A percentile compares a stretch with the other conserved stretches of the same genome.
These are phyloP conservation scores for Strix uralensis DNA, from an alignment of 2,113 vertebrate genomes.

Conservation along the genomic window DNA sequence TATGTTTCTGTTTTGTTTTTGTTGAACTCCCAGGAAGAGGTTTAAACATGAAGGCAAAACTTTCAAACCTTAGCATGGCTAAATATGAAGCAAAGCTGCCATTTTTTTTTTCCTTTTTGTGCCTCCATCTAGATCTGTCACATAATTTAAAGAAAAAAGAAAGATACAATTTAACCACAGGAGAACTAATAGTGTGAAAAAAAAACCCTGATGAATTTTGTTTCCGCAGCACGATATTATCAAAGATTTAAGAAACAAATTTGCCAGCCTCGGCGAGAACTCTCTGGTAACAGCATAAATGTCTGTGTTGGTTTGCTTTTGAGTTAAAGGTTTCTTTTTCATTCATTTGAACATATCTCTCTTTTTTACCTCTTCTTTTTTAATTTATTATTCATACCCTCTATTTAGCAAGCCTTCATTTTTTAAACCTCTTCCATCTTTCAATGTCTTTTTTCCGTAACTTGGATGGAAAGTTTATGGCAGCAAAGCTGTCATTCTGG, in stretches of 20 bases:
- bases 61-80: conserved; percentile 73
- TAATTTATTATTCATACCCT: conserved; percentile 73
- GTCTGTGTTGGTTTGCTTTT: conserved; percentile 81
- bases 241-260: conserved; percentile 85
- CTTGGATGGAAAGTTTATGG: conserved; percentile 81
- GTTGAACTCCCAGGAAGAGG: conserved; percentile 76
- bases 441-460: conserved; percentile 73
- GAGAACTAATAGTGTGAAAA: conserved; percentile 72
- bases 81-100: conserved; percentile 71
- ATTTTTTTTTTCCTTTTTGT: conserved; percentile 61
- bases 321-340: conserved; percentile 74
- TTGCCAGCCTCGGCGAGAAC: conserved; percentile 81
- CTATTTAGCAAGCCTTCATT: conserved; percentile 80
- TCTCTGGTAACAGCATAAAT: conserved; percentile 83
- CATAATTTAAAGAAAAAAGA: conserved; percentile 69
- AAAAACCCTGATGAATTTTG: conserved; percentile 79
- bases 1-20: conserved; percentile 70
- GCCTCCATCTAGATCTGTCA: conserved; percentile 75
- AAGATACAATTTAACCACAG: conserved; percentile 66
- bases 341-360: conserved; percentile 76
- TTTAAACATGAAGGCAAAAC: conserved; percentile 82
- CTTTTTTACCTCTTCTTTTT: conserved; percentile 55
- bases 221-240: conserved; percentile 83
- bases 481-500: conserved; percentile 77
- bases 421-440: conserved; percentile 84